phyloP scores from a whole-genome alignment of 2,113 vertebrate genomes.

The Ploceus nigricollis region DNA sequence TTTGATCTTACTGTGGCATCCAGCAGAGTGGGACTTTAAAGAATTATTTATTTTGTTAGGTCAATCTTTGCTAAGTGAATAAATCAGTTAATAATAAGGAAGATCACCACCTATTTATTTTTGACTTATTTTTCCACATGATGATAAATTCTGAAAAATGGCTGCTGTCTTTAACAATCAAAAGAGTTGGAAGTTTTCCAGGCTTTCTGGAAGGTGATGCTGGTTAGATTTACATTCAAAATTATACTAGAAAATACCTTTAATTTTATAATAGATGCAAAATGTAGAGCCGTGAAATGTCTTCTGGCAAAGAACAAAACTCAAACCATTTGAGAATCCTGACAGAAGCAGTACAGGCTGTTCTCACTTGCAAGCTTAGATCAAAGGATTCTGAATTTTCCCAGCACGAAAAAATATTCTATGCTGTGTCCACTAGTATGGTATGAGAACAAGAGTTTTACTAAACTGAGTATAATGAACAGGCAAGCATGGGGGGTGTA shows the following conservation, averaged over 20 bases:
- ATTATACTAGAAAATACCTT: background rate
- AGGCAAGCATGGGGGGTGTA: background rate
- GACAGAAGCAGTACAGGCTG: background rate
- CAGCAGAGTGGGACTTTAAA: background rate
- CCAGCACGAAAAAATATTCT: background rate
- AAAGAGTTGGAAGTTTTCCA: background rate
- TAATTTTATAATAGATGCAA: background rate
- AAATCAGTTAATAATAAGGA: background rate
- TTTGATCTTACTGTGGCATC: background rate
- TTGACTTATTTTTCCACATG: background rate
- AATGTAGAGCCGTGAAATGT: background rate
- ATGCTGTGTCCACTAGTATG: background rate
- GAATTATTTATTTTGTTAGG: background rate
- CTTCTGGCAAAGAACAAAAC: background rate
- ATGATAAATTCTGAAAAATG: background rate
- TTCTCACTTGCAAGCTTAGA: background rate
- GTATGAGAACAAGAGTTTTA: background rate
- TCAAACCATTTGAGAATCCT: background rate
- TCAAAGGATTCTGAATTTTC: background rate
- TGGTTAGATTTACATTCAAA: background rate
- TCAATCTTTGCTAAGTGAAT: background rate
- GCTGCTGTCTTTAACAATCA: background rate
- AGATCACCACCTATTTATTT: background rate
- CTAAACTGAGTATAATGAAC: background rate
- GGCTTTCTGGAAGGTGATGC: background rate